Evolutionary conservation across 2,888 invertebrate species (phyloP).

Genomic region (Caradrina kadenii): DNA sequence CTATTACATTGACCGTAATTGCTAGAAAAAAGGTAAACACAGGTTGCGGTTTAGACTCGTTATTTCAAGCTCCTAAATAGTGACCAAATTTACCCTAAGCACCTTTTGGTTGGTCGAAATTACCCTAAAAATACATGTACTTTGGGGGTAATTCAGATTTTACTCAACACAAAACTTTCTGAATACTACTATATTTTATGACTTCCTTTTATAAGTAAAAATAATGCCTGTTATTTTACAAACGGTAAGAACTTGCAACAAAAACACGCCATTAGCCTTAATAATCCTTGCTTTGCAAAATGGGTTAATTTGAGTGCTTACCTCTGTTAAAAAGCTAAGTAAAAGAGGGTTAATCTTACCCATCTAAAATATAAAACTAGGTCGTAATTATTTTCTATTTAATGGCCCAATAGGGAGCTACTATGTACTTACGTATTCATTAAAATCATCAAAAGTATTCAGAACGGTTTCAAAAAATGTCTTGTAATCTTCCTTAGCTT

Average conservation of each 20-base stretch:
- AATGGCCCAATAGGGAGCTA: constrained; percentile 15
- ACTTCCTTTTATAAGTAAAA: constrained; percentile 17
- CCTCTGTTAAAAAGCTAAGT: constrained; percentile 22
- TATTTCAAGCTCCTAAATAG: background rate
- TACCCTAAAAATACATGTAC: too few relatives aligned
- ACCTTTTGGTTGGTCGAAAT: too few relatives aligned
- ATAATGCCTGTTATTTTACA: constrained; percentile 29
- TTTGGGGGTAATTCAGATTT: background rate
- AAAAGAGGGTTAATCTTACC: constrained; percentile 41
- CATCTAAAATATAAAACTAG: constrained; percentile 30
- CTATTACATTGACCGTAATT: too few relatives aligned
- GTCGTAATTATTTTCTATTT: constrained; percentile 19
- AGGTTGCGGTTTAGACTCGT: too few relatives aligned
- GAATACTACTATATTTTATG: background rate
- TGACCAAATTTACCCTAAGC: background rate
- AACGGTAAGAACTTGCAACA: constrained; percentile 35
- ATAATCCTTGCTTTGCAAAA: constrained; percentile 44
- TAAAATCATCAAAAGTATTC: background rate
- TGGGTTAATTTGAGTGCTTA: constrained; percentile 52
- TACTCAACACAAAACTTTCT: background rate
- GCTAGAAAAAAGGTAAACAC: too few relatives aligned
- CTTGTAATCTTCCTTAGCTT: background rate
- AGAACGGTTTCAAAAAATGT: background rate
- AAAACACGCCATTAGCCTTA: constrained; percentile 42
- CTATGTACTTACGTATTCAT: background rate